Evolutionary conservation across 2,797 vertebrate genomes (phyloP), one percentile per base, ranked within the genome.

Genomic region (Aviceda leuphotes): DNA sequence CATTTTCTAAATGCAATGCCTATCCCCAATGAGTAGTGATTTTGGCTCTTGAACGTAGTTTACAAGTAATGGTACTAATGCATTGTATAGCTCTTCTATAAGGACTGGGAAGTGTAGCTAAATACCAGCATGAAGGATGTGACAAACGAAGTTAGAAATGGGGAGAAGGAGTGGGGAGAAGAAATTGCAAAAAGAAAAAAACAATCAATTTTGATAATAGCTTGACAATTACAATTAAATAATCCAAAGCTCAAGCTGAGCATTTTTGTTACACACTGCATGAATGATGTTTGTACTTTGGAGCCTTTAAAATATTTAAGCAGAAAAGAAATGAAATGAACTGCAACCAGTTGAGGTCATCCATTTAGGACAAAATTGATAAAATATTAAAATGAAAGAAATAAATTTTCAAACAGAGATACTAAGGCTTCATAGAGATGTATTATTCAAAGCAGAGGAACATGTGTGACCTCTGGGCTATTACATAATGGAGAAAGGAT

Each of bases 351-450:
- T 98, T 98, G 97, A 98, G 98, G 98, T 98, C 98, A 98, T 98
- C 97, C 97, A 97, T 98, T 98, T 98, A 98, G 97, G 98, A 98
- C 96, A 98, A 98, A 98, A 98, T 97, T 97, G 97, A 98, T 98
- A 96, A 98, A 98, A 98, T 98, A 98, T 98, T 98, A 98, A 98
- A 98, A 98, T 97, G 96, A 98, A 97, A 98, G 98, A 98, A 98
- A 98, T 97, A 98, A 97, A 98, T 98, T 97, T 98, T 97, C 96
- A 96, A 95, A 94, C 91, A 96, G 96, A 97, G 97, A 98, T 97
- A 94, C 92, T 84, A 87, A 96, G 82, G 96, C 94, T 97, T 97
- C 89, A 93, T 50, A 73, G 95, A 96, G 90, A 98, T 98, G 97
- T 97, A 98, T 98, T 98, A 98, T 98, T 98, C 97, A 98, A 95